These are phyloP conservation scores for Nineta flava DNA, from an alignment of 2,888 invertebrate species.

Conservation along the genomic window DNA sequence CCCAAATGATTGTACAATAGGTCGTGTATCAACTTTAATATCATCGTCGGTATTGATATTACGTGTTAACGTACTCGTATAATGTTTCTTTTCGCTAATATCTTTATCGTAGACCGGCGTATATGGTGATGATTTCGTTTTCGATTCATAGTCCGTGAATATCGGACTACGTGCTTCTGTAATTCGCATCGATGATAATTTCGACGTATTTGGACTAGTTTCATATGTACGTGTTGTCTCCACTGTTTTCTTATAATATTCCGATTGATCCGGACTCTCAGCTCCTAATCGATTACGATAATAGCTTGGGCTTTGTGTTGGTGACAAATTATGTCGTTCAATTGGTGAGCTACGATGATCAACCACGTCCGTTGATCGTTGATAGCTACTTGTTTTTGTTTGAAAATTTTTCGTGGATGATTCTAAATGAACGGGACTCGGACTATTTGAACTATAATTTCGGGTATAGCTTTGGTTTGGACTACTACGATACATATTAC, in stretches of 20 bases:
- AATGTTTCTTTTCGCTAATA: constrained; percentile 11
- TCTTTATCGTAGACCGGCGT: too few species aligned
- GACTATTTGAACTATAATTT: constrained; percentile 7
- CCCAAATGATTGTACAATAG: constrained; percentile 28
- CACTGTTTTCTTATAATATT: constrained; percentile 18
- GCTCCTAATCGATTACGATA: constrained; percentile 1
- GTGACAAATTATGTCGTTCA: constrained; percentile 19
- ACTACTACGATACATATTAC: neutral
- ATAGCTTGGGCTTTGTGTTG: constrained; percentile 14
- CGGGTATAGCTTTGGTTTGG: constrained; percentile 7
- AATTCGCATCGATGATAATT: constrained; percentile 24
- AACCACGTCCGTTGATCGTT: neutral
- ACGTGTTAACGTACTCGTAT: constrained; percentile 17
- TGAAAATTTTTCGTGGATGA: neutral
- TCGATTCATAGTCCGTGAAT: constrained; percentile 21
- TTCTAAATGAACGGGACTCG: constrained; percentile 3
- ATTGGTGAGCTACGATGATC: neutral
- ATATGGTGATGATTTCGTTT: constrained; percentile 11
- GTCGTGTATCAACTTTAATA: constrained; percentile 32
- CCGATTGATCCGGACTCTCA: constrained; percentile 7
- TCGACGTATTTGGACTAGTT: constrained; percentile 19
- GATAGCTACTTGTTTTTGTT: neutral
- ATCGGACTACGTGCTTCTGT: constrained; percentile 22
- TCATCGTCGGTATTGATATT: constrained; percentile 15
- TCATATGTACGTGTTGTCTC: constrained; percentile 9